These are phyloP conservation scores for Anastrepha ludens DNA, from an alignment of 1,140 invertebrate species.

Conservation along the genomic window DNA sequence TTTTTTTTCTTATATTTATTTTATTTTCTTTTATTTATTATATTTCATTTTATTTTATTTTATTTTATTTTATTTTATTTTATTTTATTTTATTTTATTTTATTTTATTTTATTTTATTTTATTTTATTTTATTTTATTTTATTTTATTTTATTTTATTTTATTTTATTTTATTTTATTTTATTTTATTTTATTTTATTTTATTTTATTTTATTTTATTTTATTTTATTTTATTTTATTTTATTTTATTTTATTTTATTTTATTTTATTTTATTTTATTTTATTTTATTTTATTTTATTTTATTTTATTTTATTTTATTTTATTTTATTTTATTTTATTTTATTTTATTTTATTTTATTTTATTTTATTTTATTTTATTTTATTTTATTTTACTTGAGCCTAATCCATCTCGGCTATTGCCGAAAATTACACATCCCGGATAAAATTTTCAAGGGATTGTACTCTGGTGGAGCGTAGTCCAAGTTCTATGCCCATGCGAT, in stretches of 20 bases:
- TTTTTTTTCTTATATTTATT: background rate
- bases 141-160: background rate
- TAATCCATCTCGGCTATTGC: background rate
- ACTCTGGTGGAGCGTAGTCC: too few species aligned
- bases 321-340: slow-evolving; percentile 6
- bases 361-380: slow-evolving; percentile 6
- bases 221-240: background rate
- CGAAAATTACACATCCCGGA: too few species aligned
- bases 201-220: slow-evolving; percentile 19
- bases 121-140: slow-evolving; percentile 19
- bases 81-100: slow-evolving; percentile 25
- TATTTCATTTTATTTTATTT: background rate
- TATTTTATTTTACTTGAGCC: background rate
- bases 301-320: slow-evolving; percentile 19
- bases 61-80: slow-evolving; percentile 7
- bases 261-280: background rate
- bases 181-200: slow-evolving; percentile 23
- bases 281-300: slow-evolving; percentile 38
- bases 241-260: background rate
- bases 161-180: slow-evolving; percentile 6
- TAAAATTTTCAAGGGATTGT: too few species aligned
- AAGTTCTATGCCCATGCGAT: too few species aligned
- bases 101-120: slow-evolving; percentile 24
- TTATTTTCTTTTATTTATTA: slow-evolving; percentile 5
- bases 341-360: slow-evolving; percentile 5